A percentile compares a stretch with the other conserved stretches of the same genome.
Evolutionary conservation across 2,888 invertebrate species (phyloP).

Genomic region (Eristalis intricaria): DNA sequence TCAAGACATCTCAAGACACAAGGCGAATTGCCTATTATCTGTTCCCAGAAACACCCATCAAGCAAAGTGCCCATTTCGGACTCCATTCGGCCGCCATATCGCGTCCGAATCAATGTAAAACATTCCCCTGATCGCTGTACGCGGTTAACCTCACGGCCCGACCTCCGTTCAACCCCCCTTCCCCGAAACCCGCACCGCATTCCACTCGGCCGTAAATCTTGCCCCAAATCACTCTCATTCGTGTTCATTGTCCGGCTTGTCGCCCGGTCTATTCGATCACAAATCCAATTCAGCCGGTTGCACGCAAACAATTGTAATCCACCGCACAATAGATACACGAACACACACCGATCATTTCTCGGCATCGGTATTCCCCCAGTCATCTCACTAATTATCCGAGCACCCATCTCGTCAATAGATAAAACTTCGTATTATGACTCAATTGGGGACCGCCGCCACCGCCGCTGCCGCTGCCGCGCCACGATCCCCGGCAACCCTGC

Average conservation of each 20-base stretch:
- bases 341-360: background rate
- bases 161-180: background rate
- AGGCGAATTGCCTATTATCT: background rate
- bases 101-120: background rate
- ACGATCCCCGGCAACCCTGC: background rate
- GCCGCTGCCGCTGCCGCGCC: background rate
- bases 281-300: slow-evolving; percentile 52
- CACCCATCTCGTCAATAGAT: slow-evolving; percentile 69
- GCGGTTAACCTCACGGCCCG: background rate
- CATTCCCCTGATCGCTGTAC: background rate
- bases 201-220: background rate
- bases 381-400: slow-evolving; percentile 66
- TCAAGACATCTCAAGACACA: no score
- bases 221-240: background rate
- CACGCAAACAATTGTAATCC: slow-evolving; percentile 41
- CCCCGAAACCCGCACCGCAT: background rate
- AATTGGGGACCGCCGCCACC: slow-evolving; percentile 35
- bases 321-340: slow-evolving; percentile 25
- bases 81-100: background rate
- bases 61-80: background rate
- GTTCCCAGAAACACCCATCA: background rate
- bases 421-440: slow-evolving; percentile 67
- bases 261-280: background rate
- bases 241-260: background rate
- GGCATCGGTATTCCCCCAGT: slow-evolving; percentile 28